phyloP scores from a whole-genome alignment of 2,888 invertebrate species.

The Creontiades dilutus region DNA sequence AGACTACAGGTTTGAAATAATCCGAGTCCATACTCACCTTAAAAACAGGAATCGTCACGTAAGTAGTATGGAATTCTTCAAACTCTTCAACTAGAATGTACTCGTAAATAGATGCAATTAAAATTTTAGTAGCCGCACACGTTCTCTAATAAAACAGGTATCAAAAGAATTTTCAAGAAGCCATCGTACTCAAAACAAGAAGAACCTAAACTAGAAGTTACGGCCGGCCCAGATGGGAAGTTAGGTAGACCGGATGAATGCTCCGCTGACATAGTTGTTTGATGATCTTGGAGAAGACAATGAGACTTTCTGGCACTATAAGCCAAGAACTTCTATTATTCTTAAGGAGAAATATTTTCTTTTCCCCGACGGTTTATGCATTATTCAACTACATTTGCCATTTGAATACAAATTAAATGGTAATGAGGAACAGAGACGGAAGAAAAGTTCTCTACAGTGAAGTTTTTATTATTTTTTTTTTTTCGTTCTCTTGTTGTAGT shows the following conservation, averaged over 20 bases:
- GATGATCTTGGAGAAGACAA: conserved; percentile 13
- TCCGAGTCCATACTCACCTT: too few species aligned
- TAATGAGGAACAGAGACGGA: conserved; percentile 47
- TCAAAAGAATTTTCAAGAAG: too few species aligned
- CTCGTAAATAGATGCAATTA: too few species aligned
- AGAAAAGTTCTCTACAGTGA: conserved; percentile 11
- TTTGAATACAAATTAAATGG: conserved; percentile 64
- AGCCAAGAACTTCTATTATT: conserved; percentile 38
- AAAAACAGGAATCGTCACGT: too few species aligned
- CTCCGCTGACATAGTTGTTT: neutral
- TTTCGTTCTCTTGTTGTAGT: neutral
- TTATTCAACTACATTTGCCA: conserved; percentile 56
- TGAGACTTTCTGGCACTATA: conserved; percentile 13
- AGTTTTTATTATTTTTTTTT: neutral
- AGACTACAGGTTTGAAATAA: too few species aligned
- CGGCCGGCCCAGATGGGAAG: too few species aligned
- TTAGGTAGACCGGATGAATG: neutral
- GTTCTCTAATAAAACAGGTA: too few species aligned
- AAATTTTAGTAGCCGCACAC: too few species aligned
- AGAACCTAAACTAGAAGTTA: too few species aligned
- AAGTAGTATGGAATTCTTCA: too few species aligned
- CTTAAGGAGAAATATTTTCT: conserved; percentile 51
- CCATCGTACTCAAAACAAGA: too few species aligned
- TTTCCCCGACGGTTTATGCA: conserved; percentile 44
- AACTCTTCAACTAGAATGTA: too few species aligned